Evolutionary conservation across 2,888 invertebrate species (phyloP).

Genomic region (Epicampocera succincta): DNA sequence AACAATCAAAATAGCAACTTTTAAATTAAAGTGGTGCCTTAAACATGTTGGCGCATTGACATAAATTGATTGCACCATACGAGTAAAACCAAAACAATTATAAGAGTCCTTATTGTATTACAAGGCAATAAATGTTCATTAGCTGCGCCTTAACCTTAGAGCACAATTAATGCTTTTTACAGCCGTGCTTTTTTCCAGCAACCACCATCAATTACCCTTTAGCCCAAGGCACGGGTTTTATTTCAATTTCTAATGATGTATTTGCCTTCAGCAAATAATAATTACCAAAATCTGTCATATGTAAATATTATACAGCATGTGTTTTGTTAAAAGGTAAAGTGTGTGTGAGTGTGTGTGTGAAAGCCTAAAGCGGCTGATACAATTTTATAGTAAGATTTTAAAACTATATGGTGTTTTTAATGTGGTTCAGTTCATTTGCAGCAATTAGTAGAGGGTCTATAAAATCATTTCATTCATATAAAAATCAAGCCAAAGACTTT

Average conservation of each 20-base stretch:
- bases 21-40: not conserved
- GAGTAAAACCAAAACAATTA: conserved; percentile 19
- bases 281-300: conserved; percentile 33
- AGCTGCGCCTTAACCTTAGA: conserved; percentile 5
- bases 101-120: conserved; percentile 41
- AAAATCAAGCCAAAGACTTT: too few relatives aligned
- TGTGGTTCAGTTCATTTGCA: too few relatives aligned
- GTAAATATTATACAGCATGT: conserved; percentile 26
- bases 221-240: conserved; percentile 43
- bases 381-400: too few relatives aligned
- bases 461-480: too few relatives aligned
- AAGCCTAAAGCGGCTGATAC: conserved; percentile 10
- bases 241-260: conserved; percentile 38
- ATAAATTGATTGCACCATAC: conserved; percentile 38
- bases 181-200: not conserved
- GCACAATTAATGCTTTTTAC: not conserved
- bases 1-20: conserved; percentile 31
- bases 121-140: conserved; percentile 54
- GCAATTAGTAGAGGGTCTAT: too few relatives aligned
- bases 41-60: conserved; percentile 56
- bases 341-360: too few relatives aligned
- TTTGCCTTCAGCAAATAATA: conserved; percentile 44
- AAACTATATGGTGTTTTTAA: too few relatives aligned
- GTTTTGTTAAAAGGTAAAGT: conserved; percentile 11
- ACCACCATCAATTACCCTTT: conserved; percentile 62